Percentiles rank a stretch among this genome's conserved stretches.
These are phyloP conservation scores for Xestia c-nigrum DNA, from an alignment of 2,888 invertebrate species.

Conservation along the genomic window DNA sequence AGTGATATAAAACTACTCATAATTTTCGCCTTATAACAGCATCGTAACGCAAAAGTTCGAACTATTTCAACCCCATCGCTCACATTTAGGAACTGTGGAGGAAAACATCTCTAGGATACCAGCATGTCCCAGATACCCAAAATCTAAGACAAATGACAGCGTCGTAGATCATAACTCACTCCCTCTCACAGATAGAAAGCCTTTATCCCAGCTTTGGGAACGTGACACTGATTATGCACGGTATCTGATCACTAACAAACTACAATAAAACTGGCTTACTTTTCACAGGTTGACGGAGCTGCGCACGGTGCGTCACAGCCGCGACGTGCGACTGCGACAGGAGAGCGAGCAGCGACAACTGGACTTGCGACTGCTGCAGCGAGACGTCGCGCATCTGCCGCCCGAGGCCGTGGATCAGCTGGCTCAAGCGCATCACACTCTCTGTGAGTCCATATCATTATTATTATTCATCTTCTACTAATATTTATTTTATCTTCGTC, in stretches of 20 bases:
- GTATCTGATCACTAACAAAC: background rate
- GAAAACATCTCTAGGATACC: background rate
- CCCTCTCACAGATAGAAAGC: background rate
- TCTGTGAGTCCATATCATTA: slow-evolving; percentile 90
- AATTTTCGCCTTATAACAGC: background rate
- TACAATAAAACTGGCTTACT: background rate
- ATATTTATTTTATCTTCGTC: too few species aligned
- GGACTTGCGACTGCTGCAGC: slow-evolving; percentile 94
- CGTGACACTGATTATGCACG: background rate
- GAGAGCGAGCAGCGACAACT: slow-evolving; percentile 94
- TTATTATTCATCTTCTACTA: background rate
- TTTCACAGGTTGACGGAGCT: slow-evolving; percentile 92
- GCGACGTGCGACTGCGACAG: slow-evolving; percentile 94
- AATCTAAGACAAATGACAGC: background rate
- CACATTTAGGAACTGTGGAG: background rate
- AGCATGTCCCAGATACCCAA: background rate
- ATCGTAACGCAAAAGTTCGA: background rate
- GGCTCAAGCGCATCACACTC: slow-evolving; percentile 93
- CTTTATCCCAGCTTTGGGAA: background rate
- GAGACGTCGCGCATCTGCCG: slow-evolving; percentile 93
- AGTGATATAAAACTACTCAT: background rate
- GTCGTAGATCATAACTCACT: background rate
- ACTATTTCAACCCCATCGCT: background rate
- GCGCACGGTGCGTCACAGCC: slow-evolving; percentile 93
- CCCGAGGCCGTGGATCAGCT: slow-evolving; percentile 93